A percentile compares a stretch with the other conserved stretches of the same genome.
Evolutionary conservation across 2,888 invertebrate genomes (phyloP).

Genomic region (Melipona beecheii): DNA sequence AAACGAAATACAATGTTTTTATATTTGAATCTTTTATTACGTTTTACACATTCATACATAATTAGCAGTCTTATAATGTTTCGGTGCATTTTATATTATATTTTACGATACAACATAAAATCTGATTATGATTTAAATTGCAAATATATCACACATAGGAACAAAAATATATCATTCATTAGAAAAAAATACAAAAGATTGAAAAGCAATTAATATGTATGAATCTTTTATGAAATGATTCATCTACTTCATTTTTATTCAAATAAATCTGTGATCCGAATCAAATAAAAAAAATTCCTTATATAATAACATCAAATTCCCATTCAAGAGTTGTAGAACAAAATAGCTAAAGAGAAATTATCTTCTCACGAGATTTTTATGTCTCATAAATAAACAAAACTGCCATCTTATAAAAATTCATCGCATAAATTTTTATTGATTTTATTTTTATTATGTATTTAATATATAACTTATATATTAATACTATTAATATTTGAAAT

Average conservation of each 20-base stretch:
- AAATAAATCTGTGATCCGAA: not conserved
- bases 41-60: not conserved
- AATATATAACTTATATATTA: too few species aligned
- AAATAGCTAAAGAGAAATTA: not conserved
- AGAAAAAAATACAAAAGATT: not conserved
- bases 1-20: not conserved
- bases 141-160: not conserved
- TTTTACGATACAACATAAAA: not conserved
- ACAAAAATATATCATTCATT: too few species aligned
- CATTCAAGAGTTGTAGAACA: not conserved
- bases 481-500: too few species aligned
- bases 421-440: not conserved
- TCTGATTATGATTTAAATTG: not conserved
- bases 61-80: not conserved
- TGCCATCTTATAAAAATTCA: not conserved
- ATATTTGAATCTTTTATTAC: not conserved
- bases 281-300: not conserved
- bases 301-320: not conserved
- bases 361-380: not conserved
- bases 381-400: not conserved
- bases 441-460: not conserved
- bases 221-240: not conserved
- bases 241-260: not conserved
- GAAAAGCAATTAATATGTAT: not conserved
- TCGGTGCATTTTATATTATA: not conserved